These are phyloP conservation scores for Scophthalmus maximus DNA, from an alignment of 2,113 vertebrate species.

Conservation along the genomic window DNA sequence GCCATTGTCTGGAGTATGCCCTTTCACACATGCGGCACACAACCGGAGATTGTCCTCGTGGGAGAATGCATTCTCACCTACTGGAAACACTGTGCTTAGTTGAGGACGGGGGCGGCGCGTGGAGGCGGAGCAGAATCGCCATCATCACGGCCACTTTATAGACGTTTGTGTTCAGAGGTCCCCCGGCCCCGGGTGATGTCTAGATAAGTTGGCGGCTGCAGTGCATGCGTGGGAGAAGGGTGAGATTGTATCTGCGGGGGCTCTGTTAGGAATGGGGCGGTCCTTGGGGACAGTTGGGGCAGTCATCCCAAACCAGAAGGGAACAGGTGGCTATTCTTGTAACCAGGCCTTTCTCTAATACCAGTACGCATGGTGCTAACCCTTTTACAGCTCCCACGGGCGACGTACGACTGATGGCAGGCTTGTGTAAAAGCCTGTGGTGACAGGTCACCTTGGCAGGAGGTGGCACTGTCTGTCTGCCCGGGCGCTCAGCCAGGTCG, in stretches of 20 bases:
- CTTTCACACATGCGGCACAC: neutral
- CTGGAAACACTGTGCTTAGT: neutral
- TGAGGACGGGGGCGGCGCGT: too few species aligned
- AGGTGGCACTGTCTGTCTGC: conserved; percentile 42
- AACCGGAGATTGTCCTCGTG: neutral
- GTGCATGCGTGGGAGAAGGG: neutral
- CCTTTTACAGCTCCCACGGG: conserved; percentile 82
- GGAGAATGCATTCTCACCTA: too few species aligned
- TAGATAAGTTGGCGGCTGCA: neutral
- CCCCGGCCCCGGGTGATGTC: neutral
- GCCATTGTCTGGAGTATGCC: neutral
- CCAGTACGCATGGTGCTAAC: conserved; percentile 72
- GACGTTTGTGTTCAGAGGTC: neutral
- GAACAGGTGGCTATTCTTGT: conserved; percentile 77
- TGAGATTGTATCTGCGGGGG: conserved; percentile 28
- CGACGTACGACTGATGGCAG: conserved; percentile 56
- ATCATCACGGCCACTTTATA: neutral
- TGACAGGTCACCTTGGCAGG: conserved; percentile 83
- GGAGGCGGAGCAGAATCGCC: too few species aligned
- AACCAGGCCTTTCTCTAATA: conserved; percentile 60
- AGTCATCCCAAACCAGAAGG: conserved; percentile 50
- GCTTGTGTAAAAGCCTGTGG: conserved; percentile 74
- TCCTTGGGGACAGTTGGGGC: conserved; percentile 40
- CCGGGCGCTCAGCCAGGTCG: conserved; percentile 43
- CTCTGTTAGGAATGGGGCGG: conserved; percentile 15